Evolutionary conservation across 2,797 vertebrate species (phyloP).

Genomic region (Lacerta bilineata): DNA sequence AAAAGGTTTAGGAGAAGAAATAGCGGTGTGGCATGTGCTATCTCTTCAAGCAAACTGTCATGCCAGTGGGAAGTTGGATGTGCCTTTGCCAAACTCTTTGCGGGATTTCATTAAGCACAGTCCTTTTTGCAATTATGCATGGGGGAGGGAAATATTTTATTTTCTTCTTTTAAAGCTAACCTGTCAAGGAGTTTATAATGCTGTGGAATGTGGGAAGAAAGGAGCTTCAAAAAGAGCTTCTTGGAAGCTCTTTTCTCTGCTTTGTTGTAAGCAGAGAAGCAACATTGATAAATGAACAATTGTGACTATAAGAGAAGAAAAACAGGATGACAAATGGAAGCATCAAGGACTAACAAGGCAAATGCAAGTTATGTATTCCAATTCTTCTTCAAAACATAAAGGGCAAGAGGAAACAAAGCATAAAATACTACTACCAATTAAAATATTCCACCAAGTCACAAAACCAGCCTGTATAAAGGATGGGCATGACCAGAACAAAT

Average conservation of each 20-base stretch:
- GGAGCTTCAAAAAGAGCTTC: background rate
- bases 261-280: background rate
- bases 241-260: background rate
- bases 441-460: background rate
- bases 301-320: background rate
- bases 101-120: background rate
- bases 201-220: background rate
- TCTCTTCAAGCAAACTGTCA: background rate
- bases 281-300: conserved; percentile 25
- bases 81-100: background rate
- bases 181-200: background rate
- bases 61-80: background rate
- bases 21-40: background rate
- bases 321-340: conserved; percentile 18
- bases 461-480: background rate
- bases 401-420: background rate
- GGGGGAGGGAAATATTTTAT: background rate
- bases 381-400: background rate
- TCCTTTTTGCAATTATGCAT: background rate
- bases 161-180: background rate
- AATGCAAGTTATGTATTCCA: background rate
- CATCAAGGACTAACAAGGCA: background rate
- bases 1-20: conserved; percentile 1
- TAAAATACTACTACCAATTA: background rate
- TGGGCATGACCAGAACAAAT: background rate